Evolutionary conservation across 2,113 vertebrate species (phyloP), one percentile per base, ranked within the genome.

Genomic region (Lepisosteus osseus): DNA sequence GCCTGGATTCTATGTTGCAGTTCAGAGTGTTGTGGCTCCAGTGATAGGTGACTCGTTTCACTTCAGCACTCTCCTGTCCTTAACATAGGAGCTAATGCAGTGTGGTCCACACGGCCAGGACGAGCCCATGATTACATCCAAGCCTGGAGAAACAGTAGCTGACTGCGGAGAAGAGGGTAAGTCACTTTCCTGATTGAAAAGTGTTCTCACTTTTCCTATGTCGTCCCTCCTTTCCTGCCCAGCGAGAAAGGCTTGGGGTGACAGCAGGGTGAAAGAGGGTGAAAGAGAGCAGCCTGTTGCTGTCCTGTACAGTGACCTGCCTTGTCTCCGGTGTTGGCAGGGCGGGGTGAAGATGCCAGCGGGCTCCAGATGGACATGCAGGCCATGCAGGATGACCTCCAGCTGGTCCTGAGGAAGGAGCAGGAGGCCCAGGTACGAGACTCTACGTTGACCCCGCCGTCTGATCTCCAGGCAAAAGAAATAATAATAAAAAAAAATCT

Each of bases 371-470:
- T 86, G 75, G 90, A 94, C 55, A 84, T 92, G 68, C 87, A 85
- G 77, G 84, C 76, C 65, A 74, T 90, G 68, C 91, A 87, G 83
- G 95, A 97, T 63, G 94, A 99, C 69, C 90, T 98, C 57, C 83
- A 84, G 51, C 81, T 97, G 72, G 88, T 92, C 77, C 80, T 84
- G 7, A 92, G 84, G 86, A 96, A 92, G 73, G 92, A 94, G 80
- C 89, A 88, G 77, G 95, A 96, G 82, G 91, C 83, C 80, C 90
- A 90, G 89, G 92, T 95, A 82, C 86, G 83, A 51, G 65, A 61
- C 54, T 29, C 29, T 29, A 2, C 29, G 29, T 29, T 29, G 29
- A 29, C 29, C 29, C 29, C 47, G 59, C 15, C 3, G 51, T 1
- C 47, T 51, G 47, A 51, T 5, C 5, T 51, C 47, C 29, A 29